Conservation (phyloP, 1,140 invertebrate species). For the Euborellia annulipes region DNA sequence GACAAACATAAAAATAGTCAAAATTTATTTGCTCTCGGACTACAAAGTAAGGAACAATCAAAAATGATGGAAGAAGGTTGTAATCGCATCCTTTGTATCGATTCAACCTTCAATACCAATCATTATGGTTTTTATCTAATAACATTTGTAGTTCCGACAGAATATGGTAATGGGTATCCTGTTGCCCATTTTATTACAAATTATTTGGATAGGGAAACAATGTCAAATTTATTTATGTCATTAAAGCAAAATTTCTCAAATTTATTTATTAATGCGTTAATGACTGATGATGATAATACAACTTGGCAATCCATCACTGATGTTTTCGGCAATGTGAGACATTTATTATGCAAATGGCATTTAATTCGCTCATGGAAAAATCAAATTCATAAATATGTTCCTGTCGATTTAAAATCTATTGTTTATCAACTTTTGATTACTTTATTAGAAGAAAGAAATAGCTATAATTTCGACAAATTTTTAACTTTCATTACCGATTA, state of each 20-base stretch:
- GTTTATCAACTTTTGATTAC: too few species aligned
- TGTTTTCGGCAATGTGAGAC: neutral
- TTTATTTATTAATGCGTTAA: slow-evolving; percentile 1
- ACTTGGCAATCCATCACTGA: neutral
- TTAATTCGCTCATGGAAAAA: neutral
- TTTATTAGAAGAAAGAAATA: too few species aligned
- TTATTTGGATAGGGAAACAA: neutral
- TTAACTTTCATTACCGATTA: too few species aligned
- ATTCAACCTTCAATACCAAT: neutral
- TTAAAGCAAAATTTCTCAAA: neutral
- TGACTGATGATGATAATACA: slow-evolving; percentile 4
- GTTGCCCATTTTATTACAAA: slow-evolving; percentile 8
- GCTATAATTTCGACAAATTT: too few species aligned
- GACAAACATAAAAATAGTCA: too few species aligned
- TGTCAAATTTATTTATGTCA: neutral
- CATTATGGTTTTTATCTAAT: slow-evolving; percentile 9
- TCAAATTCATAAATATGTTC: too few species aligned
- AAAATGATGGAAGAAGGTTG: neutral
- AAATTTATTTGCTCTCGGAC: too few species aligned
- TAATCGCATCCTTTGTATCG: slow-evolving; percentile 10
- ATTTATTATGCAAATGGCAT: slow-evolving; percentile 2
- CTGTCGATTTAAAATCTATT: too few species aligned
- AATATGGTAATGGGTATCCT: slow-evolving; percentile 9
- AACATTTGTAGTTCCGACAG: slow-evolving; percentile 8
- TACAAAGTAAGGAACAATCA: too few species aligned